Evolutionary conservation across 1,140 invertebrate species (phyloP).

Genomic region (Solen grandis): DNA sequence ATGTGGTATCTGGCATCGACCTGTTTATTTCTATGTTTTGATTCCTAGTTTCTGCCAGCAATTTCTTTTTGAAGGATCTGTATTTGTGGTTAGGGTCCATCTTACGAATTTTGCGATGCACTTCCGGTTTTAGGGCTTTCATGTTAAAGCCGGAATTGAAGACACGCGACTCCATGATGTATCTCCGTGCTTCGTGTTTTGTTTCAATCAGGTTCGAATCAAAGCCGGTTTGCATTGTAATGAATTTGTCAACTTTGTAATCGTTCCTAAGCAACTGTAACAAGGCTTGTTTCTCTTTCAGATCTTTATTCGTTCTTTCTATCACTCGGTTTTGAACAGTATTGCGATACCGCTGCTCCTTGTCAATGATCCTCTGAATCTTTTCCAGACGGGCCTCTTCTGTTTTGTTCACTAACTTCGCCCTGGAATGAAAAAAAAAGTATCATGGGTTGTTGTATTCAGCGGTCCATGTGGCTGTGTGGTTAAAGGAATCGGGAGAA

Average conservation of each 20-base stretch:
- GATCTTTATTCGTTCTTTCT: slow-evolving; percentile 28
- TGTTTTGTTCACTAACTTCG: slow-evolving; percentile 34
- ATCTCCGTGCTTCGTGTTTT: slow-evolving; percentile 20
- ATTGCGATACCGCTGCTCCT: slow-evolving; percentile 21
- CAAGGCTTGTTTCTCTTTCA: slow-evolving; percentile 45
- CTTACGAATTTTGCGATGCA: slow-evolving; percentile 39
- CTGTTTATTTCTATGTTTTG: slow-evolving; percentile 39
- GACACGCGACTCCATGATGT: slow-evolving; percentile 47
- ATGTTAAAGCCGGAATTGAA: slow-evolving; percentile 55
- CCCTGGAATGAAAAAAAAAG: slow-evolving; percentile 30
- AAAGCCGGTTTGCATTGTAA: slow-evolving; percentile 44
- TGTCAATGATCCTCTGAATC: slow-evolving; percentile 39
- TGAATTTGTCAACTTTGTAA: slow-evolving; percentile 50
- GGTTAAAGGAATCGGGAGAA: not conserved
- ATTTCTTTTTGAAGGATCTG: slow-evolving; percentile 32
- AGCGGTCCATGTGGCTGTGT: not conserved
- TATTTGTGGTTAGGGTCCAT: slow-evolving; percentile 50
- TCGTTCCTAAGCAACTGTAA: slow-evolving; percentile 32
- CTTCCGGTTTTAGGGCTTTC: slow-evolving; percentile 49
- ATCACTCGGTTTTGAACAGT: slow-evolving; percentile 36
- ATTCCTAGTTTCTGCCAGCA: slow-evolving; percentile 17
- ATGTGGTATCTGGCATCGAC: slow-evolving; percentile 4
- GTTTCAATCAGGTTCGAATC: slow-evolving; percentile 26
- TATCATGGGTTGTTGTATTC: too few species aligned
- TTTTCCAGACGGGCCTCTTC: slow-evolving; percentile 27